Evolutionary conservation across 2,797 vertebrate genomes (phyloP).

Genomic region (Streptopelia turtur): DNA sequence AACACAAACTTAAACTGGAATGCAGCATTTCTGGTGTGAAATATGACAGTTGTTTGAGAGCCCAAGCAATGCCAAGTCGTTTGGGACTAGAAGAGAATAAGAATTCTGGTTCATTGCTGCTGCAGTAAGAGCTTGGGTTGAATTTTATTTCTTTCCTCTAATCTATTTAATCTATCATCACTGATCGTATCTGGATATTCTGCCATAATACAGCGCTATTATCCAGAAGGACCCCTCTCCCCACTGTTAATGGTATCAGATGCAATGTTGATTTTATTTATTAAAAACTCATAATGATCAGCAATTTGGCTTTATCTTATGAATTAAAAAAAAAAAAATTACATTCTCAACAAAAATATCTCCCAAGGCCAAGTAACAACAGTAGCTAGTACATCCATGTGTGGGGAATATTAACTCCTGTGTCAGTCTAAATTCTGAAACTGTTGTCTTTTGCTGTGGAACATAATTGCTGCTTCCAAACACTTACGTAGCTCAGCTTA

Average conservation of each 20-base stretch:
- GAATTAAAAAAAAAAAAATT: neutral
- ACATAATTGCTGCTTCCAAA: constrained; percentile 38
- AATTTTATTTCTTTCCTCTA: constrained; percentile 35
- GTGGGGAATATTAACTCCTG: constrained; percentile 2
- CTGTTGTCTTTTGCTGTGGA: neutral
- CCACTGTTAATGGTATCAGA: neutral
- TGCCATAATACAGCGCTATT: neutral
- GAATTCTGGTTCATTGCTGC: constrained; percentile 22
- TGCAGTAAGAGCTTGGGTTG: constrained; percentile 11
- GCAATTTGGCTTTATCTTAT: neutral
- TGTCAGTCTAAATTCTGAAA: constrained; percentile 14
- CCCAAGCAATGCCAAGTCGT: constrained; percentile 47
- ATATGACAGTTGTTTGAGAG: constrained; percentile 58
- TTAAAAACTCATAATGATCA: neutral
- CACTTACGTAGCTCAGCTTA: constrained; percentile 2
- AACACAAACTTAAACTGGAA: constrained; percentile 40
- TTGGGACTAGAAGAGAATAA: constrained; percentile 54
- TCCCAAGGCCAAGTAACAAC: neutral
- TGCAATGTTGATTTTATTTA: constrained; percentile 21
- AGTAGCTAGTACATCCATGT: neutral
- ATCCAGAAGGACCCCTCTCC: neutral
- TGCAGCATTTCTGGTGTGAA: constrained; percentile 48
- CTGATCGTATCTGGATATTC: neutral
- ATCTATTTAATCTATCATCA: constrained; percentile 27
- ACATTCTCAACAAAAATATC: neutral